phyloP scores from a whole-genome alignment of 2,113 vertebrate genomes.

The Terrapene triunguis region DNA sequence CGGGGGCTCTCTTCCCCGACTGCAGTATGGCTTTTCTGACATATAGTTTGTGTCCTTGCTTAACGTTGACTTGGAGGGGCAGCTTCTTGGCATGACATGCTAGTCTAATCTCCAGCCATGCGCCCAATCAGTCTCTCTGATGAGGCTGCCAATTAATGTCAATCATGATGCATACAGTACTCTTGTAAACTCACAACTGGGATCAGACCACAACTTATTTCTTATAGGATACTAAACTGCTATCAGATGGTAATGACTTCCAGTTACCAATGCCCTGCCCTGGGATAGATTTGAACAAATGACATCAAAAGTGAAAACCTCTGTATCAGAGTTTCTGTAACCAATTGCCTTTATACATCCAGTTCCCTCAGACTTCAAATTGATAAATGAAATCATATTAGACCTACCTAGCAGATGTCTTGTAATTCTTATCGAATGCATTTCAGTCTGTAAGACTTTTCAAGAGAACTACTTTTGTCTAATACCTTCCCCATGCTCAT shows the following conservation, averaged over 20 bases:
- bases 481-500: neutral
- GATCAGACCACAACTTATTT: neutral
- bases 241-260: neutral
- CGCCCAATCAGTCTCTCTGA: neutral
- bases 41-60: neutral
- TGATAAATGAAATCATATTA: conserved; percentile 52
- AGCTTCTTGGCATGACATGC: neutral
- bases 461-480: conserved; percentile 29
- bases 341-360: conserved; percentile 39
- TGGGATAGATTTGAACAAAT: neutral
- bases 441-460: conserved; percentile 37
- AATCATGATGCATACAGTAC: neutral
- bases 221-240: fast-evolving
- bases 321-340: neutral
- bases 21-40: conserved; percentile 1
- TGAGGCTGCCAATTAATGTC: neutral
- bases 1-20: neutral
- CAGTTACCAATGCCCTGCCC: conserved; percentile 39
- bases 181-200: neutral
- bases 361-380: conserved; percentile 32
- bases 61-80: neutral
- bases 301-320: neutral
- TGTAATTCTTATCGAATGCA: neutral
- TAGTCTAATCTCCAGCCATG: conserved; percentile 8
- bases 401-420: neutral